phyloP scores from a whole-genome alignment of 1,140 invertebrate species.

The Zaprionus lachaisei region DNA sequence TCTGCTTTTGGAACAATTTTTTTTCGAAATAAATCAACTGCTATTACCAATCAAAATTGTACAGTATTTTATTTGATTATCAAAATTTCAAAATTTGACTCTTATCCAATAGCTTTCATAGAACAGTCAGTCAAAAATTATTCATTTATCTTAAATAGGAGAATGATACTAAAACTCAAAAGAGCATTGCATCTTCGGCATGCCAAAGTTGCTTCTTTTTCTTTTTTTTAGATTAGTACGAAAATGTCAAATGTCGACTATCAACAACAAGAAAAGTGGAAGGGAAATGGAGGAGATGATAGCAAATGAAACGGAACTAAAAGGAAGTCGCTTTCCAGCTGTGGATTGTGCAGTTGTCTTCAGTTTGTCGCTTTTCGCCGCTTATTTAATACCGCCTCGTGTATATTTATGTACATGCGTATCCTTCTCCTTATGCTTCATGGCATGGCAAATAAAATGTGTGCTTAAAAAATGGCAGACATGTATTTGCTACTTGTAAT shows the following conservation, averaged over 20 bases:
- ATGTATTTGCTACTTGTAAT: constrained; percentile 62
- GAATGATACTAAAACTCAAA: too few species aligned
- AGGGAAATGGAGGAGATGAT: background rate
- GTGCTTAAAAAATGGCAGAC: constrained; percentile 78
- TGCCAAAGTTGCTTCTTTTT: background rate
- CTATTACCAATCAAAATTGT: too few species aligned
- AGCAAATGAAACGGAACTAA: constrained; percentile 1
- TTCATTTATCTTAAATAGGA: too few species aligned
- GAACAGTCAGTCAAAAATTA: too few species aligned
- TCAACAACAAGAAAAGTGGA: constrained; percentile 54
- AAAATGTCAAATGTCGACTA: constrained; percentile 73
- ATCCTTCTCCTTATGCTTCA: constrained; percentile 16
- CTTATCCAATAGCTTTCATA: too few species aligned
- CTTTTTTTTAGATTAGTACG: constrained; percentile 75
- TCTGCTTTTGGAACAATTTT: too few species aligned
- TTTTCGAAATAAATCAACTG: too few species aligned
- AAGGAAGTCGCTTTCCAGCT: constrained; percentile 67
- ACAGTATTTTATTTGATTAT: too few species aligned
- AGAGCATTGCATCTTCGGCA: too few species aligned
- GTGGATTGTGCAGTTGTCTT: constrained; percentile 67
- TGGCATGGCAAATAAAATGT: constrained; percentile 73
- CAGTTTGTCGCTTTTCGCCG: constrained; percentile 41
- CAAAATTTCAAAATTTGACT: too few species aligned
- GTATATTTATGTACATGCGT: background rate
- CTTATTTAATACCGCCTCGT: background rate